These are phyloP conservation scores for Lagodon rhomboides DNA, from an alignment of 2,797 vertebrate genomes.

Conservation along the genomic window DNA sequence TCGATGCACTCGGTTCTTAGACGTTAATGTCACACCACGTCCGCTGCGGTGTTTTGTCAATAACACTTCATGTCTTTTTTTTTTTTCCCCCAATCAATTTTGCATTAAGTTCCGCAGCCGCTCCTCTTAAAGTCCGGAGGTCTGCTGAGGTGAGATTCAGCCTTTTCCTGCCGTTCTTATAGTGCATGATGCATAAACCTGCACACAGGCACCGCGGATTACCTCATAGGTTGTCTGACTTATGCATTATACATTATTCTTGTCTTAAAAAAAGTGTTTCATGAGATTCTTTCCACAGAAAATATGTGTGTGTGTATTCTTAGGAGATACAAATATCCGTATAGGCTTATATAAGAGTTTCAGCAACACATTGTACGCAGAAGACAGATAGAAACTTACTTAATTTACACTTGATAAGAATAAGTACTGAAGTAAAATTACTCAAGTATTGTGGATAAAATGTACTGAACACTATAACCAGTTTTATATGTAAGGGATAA, in stretches of 20 bases:
- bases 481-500: too few relatives aligned
- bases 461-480: too few relatives aligned
- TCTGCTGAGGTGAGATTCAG: background rate
- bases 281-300: background rate
- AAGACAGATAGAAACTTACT: too few relatives aligned
- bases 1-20: slow-evolving; percentile 3
- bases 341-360: background rate
- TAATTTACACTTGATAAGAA: too few relatives aligned
- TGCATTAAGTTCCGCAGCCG: slow-evolving; percentile 18
- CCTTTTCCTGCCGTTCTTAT: background rate
- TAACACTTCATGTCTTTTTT: slow-evolving; percentile 21
- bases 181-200: background rate
- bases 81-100: slow-evolving; percentile 21
- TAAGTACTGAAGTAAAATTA: too few relatives aligned
- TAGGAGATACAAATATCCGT: too few relatives aligned
- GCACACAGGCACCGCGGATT: background rate
- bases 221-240: background rate
- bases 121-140: slow-evolving; percentile 7
- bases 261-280: background rate
- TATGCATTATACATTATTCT: background rate
- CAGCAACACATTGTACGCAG: background rate
- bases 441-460: too few relatives aligned
- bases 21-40: slow-evolving; percentile 29
- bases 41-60: slow-evolving; percentile 28
- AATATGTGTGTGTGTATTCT: background rate